Base-by-base conservation (phyloP, 2,888 invertebrate species). In the Myathropa florea region DNA sequence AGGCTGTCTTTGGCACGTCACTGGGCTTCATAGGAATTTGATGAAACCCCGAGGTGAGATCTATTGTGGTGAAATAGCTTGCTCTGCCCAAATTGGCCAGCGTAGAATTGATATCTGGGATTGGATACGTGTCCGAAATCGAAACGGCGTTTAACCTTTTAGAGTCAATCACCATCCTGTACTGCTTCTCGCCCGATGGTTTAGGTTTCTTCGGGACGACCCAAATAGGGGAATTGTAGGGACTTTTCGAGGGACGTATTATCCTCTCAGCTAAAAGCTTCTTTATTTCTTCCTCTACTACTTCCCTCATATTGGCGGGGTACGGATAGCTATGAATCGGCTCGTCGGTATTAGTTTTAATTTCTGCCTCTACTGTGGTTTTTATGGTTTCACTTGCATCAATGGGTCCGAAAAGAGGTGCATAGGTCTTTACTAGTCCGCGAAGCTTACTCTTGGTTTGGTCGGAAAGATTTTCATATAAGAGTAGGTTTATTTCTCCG, bases 261-360 rank as follows among this genome's bases (percentile, higher is more conserved):
- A 91, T 90, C 1, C 88, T 81, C 55, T 90, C 89, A 4, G 89
- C 60, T 10, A 91, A 55, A 63, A 92, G 86, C 88, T 90, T 89
- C 1, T 88, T 14, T 0, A 92, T 89, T 88, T 92, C 90, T 6
- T 63, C 88, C 3, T 91, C 88, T 0, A 92, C 91, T 88, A 91
- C 92, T 23, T 73, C 33, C 71, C 90, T 88, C 88, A 91, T 90
- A 24, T 89, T 83, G 21, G 90, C 88, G 0, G 92, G 92, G 75
- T 91, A 91, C 12, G 91, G 84, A 77, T 92, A 92, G n/a, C n/a
- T n/a, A n/a, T n/a, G n/a, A n/a, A n/a, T n/a, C n/a, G n/a, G n/a
- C n/a, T n/a, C n/a, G n/a, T n/a, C n/a, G n/a, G n/a, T n/a, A n/a
- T n/a, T n/a, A n/a, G 2, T n/a, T n/a, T n/a, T n/a, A n/a, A n/a